Evolutionary conservation across 2,797 vertebrate species (phyloP), one percentile per base, ranked within the genome.

Genomic region (Sebastes melanostomus): DNA sequence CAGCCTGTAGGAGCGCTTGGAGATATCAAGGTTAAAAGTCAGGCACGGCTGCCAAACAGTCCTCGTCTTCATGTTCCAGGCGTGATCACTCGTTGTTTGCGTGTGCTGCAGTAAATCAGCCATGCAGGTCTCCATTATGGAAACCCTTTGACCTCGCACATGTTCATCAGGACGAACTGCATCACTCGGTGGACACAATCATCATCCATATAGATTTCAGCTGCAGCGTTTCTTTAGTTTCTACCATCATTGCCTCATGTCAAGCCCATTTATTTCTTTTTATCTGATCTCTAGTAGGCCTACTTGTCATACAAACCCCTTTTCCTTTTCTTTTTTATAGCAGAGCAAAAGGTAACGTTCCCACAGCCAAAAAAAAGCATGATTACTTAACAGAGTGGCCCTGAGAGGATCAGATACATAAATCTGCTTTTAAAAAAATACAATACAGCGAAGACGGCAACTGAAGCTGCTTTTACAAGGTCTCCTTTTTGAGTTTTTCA

Each of bases 81-180:
- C 85, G 50, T 86, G 86, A 85, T 88, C 66, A 6, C 80, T 84
- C 82, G 76, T 88, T 58, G 67, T 87, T 73, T 82, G 73, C 16
- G 61, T 60, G 71, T 34, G 67, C 80, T 29, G 84, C 81, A 66
- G 75, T 91, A 84, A 91, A 86, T 90, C 86, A 88, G 59, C 73
- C 70, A 8, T 83, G 80, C 70, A 54, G 66, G 54, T 65, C 83
- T 72, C 80, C 82, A 69, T 90, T 75, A 87, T 38, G 22, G 30
- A 72, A 68, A 82, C 76, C 62, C 71, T 75, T 67, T 87, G 81
- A 92, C 81, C 75, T 72, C 2, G 6, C 34, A 52, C 5, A 68
- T 4, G 78, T 73, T 83, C 80, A 68, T 80, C 70, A 52, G 78
- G 83, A 72, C 34, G 76, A 83, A 84, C 77, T 38, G 56, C 58